phyloP scores from a whole-genome alignment of 2,113 vertebrate species.

The Spilogale gracilis region DNA sequence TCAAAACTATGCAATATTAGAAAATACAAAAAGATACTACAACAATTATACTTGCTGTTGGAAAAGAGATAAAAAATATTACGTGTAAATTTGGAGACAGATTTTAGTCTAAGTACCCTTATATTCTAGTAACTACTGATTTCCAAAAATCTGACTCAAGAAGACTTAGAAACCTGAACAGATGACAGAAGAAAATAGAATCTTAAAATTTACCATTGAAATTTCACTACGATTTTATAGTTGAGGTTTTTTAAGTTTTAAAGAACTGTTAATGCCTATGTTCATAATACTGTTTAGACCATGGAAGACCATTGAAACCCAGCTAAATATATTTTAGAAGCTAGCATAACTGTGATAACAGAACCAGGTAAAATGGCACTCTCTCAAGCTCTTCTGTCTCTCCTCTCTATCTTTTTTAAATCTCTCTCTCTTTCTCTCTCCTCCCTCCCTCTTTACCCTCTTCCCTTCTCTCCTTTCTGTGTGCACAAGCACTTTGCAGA shows the following conservation, averaged over 20 bases:
- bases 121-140: slow-evolving; percentile 7
- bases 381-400: not conserved
- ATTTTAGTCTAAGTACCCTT: slow-evolving; percentile 3
- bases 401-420: not conserved
- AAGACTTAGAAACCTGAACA: not conserved
- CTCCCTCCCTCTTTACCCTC: too few relatives aligned
- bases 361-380: not conserved
- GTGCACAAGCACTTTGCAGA: not conserved
- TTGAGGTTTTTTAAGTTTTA: not conserved
- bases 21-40: not conserved
- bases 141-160: not conserved
- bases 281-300: not conserved
- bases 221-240: not conserved
- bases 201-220: slow-evolving; percentile 37
- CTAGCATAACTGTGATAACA: not conserved
- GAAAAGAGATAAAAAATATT: not conserved
- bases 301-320: not conserved
- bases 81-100: not conserved
- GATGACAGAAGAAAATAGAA: slow-evolving; percentile 29
- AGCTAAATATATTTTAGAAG: not conserved
- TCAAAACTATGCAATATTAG: not conserved
- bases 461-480: not conserved
- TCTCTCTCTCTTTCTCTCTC: not conserved
- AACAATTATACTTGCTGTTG: not conserved
- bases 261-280: not conserved